Evolutionary conservation across 35 echinoderm and acorn worm species (phyloP).

Genomic region (Heliocidaris erythrogramma): DNA sequence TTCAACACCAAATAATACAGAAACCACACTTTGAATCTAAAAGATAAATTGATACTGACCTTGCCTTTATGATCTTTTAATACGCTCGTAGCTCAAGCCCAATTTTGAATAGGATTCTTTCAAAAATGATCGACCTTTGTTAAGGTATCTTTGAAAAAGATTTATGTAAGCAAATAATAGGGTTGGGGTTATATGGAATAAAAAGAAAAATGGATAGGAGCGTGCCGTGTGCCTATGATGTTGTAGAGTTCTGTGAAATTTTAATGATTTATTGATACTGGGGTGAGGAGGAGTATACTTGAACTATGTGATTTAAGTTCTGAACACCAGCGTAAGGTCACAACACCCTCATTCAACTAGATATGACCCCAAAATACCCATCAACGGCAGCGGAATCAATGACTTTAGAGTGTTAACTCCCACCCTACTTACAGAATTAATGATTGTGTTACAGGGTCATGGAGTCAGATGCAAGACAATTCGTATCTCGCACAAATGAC

Average conservation of each 20-base stretch:
- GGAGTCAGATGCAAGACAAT: no score
- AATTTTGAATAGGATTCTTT: neutral
- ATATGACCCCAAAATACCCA: neutral
- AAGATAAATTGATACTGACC: neutral
- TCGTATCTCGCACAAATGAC: no score
- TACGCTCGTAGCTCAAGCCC: neutral
- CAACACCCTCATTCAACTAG: neutral
- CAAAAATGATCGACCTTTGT: neutral
- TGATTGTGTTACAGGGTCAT: no score
- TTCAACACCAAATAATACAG: neutral
- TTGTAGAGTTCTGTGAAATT: neutral
- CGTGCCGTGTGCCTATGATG: neutral
- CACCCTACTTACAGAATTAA: no score
- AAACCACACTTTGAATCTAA: neutral
- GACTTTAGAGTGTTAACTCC: no score
- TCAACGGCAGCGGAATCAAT: no score
- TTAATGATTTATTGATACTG: neutral
- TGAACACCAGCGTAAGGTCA: neutral
- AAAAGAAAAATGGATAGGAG: neutral
- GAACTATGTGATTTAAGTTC: neutral
- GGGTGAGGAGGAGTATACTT: neutral
- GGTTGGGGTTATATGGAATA: neutral
- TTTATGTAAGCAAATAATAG: neutral
- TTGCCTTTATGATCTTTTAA: neutral
- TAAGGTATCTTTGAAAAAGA: neutral